Evolutionary conservation across 2,888 invertebrate species (phyloP), one percentile per base, ranked within the genome.

Genomic region (Euphydryas editha): DNA sequence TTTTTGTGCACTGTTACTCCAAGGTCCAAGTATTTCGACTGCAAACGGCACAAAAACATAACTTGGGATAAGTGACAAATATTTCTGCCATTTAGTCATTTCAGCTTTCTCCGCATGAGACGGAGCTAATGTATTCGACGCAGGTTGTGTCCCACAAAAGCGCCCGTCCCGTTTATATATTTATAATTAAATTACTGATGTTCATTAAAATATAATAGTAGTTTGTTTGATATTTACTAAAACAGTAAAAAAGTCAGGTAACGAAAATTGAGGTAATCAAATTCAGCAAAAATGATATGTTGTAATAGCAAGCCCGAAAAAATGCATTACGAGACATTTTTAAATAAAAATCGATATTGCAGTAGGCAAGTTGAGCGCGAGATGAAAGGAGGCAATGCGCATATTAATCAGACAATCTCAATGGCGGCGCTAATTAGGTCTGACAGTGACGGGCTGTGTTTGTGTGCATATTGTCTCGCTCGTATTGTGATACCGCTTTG

Each of bases 351-450:
- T 71, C 72, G 68, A 72, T 72, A 71, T 59, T 66, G 65, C 71
- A 67, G 71, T 64, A 68, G 69, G 66, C 70, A 72, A 73, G 74
- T 73, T 68, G 72, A 74, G 71, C 70, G 70, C 70, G 74, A 72
- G 78, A 81, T 81, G 83, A 83, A 81, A 83, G 82, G 83, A 84
- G 85, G 88, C 88, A 90, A 87, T 88, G 85, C 86, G 89, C 69
- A 61, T 67, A 70, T 70, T 70, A 67, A 70, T 67, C 69, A 84
- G 87, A 90, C 88, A 88, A 87, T 86, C 86, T 88, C 86, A 90
- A 89, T 87, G 84, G 85, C 82, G 81, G 82, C 74, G 79, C 85
- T 91, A 90, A 91, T 91, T 90, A 90, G 84, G 84, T 86, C 88
- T 90, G 90, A 87, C 87, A 86, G 85, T 89, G 90, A 88, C 89